Percentiles rank a stretch among this genome's conserved stretches.
These are phyloP conservation scores for Thamnophis elegans DNA, from an alignment of 2,797 vertebrate species.

Conservation along the genomic window DNA sequence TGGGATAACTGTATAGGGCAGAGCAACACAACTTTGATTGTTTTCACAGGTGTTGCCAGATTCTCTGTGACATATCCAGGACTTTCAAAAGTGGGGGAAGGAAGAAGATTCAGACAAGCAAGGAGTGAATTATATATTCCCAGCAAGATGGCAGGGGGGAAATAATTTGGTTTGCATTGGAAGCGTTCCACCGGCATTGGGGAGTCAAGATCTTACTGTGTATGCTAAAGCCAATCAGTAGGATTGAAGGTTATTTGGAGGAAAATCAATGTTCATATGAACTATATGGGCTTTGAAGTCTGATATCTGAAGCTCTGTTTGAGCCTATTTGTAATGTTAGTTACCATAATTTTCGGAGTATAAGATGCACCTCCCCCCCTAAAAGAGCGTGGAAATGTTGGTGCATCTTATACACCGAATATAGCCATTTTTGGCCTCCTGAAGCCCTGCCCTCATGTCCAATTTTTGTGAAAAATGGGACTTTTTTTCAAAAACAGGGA, in stretches of 20 bases:
- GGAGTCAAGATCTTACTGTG: not conserved
- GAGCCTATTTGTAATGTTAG: too few relatives aligned
- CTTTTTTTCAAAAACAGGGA: too few relatives aligned
- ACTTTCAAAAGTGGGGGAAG: not conserved
- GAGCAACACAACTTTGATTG: not conserved
- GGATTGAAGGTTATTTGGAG: not conserved
- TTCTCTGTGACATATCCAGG: not conserved
- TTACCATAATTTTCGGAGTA: too few relatives aligned
- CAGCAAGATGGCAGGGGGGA: not conserved
- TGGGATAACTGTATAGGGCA: not conserved
- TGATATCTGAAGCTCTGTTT: not conserved
- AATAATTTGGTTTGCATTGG: not conserved
- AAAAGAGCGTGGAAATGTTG: too few relatives aligned
- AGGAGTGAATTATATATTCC: not conserved
- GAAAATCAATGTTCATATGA: not conserved
- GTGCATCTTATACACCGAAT: too few relatives aligned
- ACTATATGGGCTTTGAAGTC: not conserved
- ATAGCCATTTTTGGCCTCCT: too few relatives aligned
- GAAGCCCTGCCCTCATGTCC: too few relatives aligned
- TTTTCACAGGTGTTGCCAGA: not conserved
- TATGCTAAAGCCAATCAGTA: not conserved
- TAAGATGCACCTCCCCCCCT: too few relatives aligned
- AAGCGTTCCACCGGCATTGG: not conserved
- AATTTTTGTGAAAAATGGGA: too few relatives aligned
- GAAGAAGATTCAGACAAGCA: not conserved